Base-by-base conservation (phyloP, 2,797 vertebrate species). In the Cossypha niveicapilla region DNA sequence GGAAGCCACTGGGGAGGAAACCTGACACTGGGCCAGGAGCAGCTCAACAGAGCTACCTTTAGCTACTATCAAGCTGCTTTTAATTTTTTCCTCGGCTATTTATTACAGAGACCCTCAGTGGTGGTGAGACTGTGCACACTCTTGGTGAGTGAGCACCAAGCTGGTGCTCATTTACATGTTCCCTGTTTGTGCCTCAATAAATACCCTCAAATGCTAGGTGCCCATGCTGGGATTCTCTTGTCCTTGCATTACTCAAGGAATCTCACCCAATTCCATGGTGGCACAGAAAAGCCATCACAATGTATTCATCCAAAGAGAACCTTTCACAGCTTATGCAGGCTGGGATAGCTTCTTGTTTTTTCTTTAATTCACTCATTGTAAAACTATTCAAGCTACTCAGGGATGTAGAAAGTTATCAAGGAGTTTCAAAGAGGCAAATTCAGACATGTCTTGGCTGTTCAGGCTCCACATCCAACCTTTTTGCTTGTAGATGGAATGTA, bases 401-500 rank as follows among this genome's bases (percentile, higher is more conserved):
- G 76, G 39, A 21, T 6, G 86, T 42, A 68, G 65, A 79, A 90
- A 80, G 83, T 56, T 91, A 90, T 80, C 77, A 76, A 35, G 82
- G 90, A 60, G 41, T 85, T 86, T 87, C 79, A 71, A 84, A 79
- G 47, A 81, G 76, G 79, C 96, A 90, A 67, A 95, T 91, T 92
- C 92, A 90, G 91, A 94, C 94, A 77, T 60, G 94, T 21, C 50
- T 81, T 3, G 3, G n/a, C 71, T 71, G 42, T 15, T 56, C 73
- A 80, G 79, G 39, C 60, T 88, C 41, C 50, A 71, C 18, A 84
- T 74, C 61, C 75, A 85, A 34, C 48, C 76, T 89, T 54, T 79
- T 48, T 73, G 35, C 62, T 74, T 0, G 0, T 25, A 75, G 85
- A 86, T 95, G 65, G 93, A 85, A 94, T 95, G 92, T 86, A 89